Base-by-base conservation (phyloP, 2,888 invertebrate species). In the Pterostichus niger region DNA sequence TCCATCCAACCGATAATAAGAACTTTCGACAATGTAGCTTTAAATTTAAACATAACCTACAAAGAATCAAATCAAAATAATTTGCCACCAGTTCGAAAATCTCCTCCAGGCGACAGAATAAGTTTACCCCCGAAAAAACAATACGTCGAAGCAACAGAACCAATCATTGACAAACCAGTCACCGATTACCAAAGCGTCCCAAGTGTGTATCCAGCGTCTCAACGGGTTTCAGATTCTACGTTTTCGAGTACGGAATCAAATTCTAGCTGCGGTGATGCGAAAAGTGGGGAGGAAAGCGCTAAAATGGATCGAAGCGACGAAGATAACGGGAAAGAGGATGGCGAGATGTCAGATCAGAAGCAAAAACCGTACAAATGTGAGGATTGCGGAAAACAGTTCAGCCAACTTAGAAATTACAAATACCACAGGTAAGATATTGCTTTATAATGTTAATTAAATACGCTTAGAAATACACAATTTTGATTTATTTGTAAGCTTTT, bases 351-450 rank as follows among this genome's bases (percentile, higher is more conserved):
- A 0, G 82, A 80, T 64, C 64, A 68, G 64, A 83, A 83, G 54
- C 83, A 91, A 85, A 93, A 92, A 86, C 91, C 91, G 11, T 94
- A 94, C 85, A 94, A 94, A 86, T 96, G 96, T 88, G 91, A 91
- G 24, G 95, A 96, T 85, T 96, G 96, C 87, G 94, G 94, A 73
- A 96, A 96, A 88, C 93, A 94, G 56, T 96, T 96, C 89, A 96
- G 96, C 0, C 96, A 96, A 88, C 90, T 96, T 78, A 92, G 96
- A 56, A 96, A 96, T 90, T 96, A 94, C 89, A 96, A 96, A 90
- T 96, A 96, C 88, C 96, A 96, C 88, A 88, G 90, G 90, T 90
- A 86, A 87, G 86, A 84, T 61, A 78, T 73, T 61, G 40, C 40
- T 40, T 1, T 3, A 40, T 40, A 6, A 7, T 40, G 73, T 46